phyloP scores from a whole-genome alignment of 2,113 vertebrate genomes.

The Chaetura pelagica region DNA sequence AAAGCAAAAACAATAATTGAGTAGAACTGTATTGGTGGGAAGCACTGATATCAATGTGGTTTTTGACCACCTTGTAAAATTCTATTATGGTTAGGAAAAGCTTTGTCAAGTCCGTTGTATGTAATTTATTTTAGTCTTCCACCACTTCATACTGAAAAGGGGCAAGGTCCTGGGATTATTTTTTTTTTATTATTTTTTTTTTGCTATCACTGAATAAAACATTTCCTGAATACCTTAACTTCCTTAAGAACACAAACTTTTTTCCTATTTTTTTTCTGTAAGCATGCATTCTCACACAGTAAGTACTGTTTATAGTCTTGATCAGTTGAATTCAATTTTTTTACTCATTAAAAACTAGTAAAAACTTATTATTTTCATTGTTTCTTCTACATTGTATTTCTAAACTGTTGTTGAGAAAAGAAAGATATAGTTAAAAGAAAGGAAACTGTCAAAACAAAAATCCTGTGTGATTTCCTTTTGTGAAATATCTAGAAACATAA shows the following conservation, averaged over 20 bases:
- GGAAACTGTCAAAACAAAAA: constrained; percentile 48
- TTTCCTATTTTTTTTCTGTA: constrained; percentile 54
- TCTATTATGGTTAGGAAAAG: constrained; percentile 72
- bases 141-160: constrained; percentile 60
- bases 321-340: constrained; percentile 49
- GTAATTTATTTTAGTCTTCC: constrained; percentile 68
- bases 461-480: constrained; percentile 35
- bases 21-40: constrained; percentile 57
- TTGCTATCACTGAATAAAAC: constrained; percentile 81
- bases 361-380: not conserved
- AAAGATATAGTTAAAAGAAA: constrained; percentile 58
- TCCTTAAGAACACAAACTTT: constrained; percentile 68
- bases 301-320: constrained; percentile 42
- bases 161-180: constrained; percentile 57
- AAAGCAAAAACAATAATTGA: constrained; percentile 59
- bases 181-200: not conserved
- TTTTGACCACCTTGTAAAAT: constrained; percentile 74
- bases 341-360: constrained; percentile 50
- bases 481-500: constrained; percentile 38
- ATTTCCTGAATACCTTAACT: constrained; percentile 81
- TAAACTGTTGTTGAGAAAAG: constrained; percentile 34
- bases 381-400: constrained; percentile 27
- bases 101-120: constrained; percentile 62
- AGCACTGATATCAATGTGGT: constrained; percentile 76
- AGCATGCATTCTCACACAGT: constrained; percentile 48